Conservation (phyloP, 2,113 vertebrate genomes). For the Vulpes lagopus region DNA sequence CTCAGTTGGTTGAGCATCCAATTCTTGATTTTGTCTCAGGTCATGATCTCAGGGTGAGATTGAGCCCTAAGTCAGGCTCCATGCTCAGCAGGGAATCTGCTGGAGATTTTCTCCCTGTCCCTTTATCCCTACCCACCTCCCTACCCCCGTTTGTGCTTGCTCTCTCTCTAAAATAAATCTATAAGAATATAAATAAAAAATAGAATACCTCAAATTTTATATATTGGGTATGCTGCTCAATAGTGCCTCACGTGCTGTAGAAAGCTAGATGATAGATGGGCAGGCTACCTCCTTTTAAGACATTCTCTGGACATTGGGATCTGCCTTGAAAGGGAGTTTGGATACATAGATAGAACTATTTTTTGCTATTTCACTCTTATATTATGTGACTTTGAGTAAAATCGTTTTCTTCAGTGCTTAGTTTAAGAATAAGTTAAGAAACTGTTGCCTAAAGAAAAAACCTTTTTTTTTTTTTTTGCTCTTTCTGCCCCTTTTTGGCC, state of each 20-base stretch:
- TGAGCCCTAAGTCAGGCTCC: neutral
- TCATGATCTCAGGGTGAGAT: neutral
- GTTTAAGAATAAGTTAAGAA: constrained; percentile 40
- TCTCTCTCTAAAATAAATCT: neutral
- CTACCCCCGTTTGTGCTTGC: neutral
- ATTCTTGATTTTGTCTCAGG: neutral
- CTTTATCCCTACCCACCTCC: neutral
- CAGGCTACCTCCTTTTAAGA: neutral
- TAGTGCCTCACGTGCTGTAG: neutral
- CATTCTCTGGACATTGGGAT: constrained; percentile 5
- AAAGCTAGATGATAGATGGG: neutral
- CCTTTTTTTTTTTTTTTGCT: neutral
- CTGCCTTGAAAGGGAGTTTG: neutral
- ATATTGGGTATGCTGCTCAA: neutral
- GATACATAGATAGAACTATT: neutral
- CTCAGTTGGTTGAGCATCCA: neutral
- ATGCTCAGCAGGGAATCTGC: neutral
- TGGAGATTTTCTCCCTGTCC: neutral
- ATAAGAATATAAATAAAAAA: neutral
- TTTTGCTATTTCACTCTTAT: neutral
- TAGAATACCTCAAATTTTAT: neutral
- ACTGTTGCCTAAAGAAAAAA: constrained; percentile 45
- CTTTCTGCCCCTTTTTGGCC: neutral
- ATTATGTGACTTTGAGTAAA: constrained; percentile 31
- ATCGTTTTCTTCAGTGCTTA: constrained; percentile 19